Conservation (phyloP, 2,113 vertebrate genomes). For the Petromus typicus region DNA sequence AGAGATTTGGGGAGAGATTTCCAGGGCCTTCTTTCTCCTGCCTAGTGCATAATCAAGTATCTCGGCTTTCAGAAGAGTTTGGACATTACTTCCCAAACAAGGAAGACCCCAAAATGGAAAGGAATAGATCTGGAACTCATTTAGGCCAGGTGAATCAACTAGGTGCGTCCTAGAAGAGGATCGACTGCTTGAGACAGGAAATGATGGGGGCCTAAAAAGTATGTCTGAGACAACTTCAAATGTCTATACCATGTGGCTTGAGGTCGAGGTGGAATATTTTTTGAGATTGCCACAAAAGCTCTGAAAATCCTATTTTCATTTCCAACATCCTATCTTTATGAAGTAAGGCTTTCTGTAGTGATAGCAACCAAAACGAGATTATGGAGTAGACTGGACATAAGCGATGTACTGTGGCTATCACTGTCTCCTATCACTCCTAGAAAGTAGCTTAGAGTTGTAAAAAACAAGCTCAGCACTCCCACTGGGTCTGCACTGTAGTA, state of each 20-base stretch:
- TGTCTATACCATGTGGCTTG: not conserved
- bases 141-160: not conserved
- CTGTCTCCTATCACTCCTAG: not conserved
- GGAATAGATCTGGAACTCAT: not conserved
- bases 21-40: not conserved
- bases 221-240: not conserved
- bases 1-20: not conserved
- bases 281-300: not conserved
- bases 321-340: not conserved
- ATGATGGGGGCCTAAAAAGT: not conserved
- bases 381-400: not conserved
- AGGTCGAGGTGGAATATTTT: not conserved
- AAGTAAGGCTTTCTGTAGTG: not conserved
- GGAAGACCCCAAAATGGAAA: not conserved
- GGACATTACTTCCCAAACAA: not conserved
- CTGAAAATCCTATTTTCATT: not conserved
- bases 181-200: not conserved
- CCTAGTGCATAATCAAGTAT: not conserved
- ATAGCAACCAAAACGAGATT: not conserved
- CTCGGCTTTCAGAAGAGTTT: not conserved
- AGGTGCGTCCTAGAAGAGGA: not conserved
- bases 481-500: not conserved
- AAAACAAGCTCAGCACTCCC: not conserved
- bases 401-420: not conserved
- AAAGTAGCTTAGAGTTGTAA: not conserved